Conservation (phyloP, 2,888 invertebrate genomes). For the Apamea epomidion region DNA sequence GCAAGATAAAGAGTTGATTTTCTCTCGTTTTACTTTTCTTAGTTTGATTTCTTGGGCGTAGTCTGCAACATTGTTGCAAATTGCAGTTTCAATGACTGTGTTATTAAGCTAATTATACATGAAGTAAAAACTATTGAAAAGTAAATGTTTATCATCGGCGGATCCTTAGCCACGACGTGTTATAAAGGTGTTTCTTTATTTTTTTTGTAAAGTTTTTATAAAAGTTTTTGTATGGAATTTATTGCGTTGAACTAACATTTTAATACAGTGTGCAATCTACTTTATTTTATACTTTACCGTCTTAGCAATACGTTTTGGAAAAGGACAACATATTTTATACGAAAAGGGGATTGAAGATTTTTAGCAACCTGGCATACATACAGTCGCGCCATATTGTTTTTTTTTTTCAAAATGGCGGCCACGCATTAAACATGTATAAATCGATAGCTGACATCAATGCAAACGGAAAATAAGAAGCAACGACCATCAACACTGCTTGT, state of each 20-base stretch:
- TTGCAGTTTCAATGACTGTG: constrained; percentile 60
- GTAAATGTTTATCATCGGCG: constrained; percentile 49
- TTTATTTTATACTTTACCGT: not conserved
- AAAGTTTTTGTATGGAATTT: not conserved
- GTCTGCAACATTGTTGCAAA: constrained; percentile 72
- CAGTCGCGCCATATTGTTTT: too few relatives aligned
- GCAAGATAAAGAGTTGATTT: not conserved
- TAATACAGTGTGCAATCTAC: not conserved
- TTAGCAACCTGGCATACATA: not conserved
- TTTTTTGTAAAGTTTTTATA: constrained; percentile 18
- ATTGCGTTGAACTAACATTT: not conserved
- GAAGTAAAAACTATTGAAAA: constrained; percentile 63
- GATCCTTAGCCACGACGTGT: not conserved
- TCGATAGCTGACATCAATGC: too few relatives aligned
- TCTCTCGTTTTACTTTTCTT: not conserved
- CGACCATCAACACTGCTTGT: constrained; percentile 67
- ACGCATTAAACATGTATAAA: too few relatives aligned
- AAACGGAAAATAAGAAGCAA: not conserved
- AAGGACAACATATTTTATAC: not conserved
- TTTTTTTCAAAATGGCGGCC: too few relatives aligned
- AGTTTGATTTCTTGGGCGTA: constrained; percentile 45
- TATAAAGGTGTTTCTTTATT: constrained; percentile 19
- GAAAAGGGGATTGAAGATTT: not conserved
- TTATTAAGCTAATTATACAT: constrained; percentile 64
- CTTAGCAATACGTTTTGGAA: too few relatives aligned